Evolutionary conservation across 2,113 vertebrate species (phyloP).

Genomic region (Elephas maximus): DNA sequence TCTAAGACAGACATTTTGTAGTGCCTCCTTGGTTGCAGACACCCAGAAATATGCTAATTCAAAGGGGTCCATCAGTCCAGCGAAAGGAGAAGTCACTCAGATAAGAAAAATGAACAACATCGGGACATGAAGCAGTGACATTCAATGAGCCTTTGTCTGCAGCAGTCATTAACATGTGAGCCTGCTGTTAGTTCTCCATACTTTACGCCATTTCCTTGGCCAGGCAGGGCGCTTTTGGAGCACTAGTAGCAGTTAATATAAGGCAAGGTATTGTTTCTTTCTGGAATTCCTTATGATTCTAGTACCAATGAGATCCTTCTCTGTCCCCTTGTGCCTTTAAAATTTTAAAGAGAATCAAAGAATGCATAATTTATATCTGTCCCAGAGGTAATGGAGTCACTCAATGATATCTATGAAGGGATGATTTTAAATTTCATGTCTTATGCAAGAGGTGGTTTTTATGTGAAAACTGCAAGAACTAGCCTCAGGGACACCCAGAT

Average conservation of each 20-base stretch:
- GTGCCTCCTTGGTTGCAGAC: conserved; percentile 81
- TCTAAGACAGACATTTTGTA: conserved; percentile 63
- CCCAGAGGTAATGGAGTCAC: conserved; percentile 90
- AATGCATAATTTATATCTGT: conserved; percentile 90
- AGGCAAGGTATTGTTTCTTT: conserved; percentile 86
- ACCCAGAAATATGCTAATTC: conserved; percentile 85
- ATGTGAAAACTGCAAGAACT: conserved; percentile 89
- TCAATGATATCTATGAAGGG: conserved; percentile 88
- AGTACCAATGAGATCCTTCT: conserved; percentile 82
- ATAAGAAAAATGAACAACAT: conserved; percentile 86
- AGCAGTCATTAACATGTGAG: conserved; percentile 86
- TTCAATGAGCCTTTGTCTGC: conserved; percentile 88
- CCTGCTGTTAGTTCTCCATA: conserved; percentile 81
- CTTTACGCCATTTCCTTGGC: conserved; percentile 85
- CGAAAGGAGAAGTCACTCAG: conserved; percentile 85
- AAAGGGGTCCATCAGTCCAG: conserved; percentile 80
- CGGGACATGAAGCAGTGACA: conserved; percentile 84
- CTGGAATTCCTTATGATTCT: conserved; percentile 85
- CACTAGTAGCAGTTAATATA: conserved; percentile 79
- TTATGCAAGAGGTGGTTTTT: conserved; percentile 92
- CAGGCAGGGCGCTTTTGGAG: conserved; percentile 82
- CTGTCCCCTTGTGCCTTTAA: conserved; percentile 83
- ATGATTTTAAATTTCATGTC: conserved; percentile 91
- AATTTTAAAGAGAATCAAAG: conserved; percentile 88
- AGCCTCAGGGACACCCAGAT: conserved; percentile 89